Evolutionary conservation across 1,140 invertebrate species (phyloP), one percentile per base, ranked within the genome.

Genomic region (Drosophila nigrodunni): DNA sequence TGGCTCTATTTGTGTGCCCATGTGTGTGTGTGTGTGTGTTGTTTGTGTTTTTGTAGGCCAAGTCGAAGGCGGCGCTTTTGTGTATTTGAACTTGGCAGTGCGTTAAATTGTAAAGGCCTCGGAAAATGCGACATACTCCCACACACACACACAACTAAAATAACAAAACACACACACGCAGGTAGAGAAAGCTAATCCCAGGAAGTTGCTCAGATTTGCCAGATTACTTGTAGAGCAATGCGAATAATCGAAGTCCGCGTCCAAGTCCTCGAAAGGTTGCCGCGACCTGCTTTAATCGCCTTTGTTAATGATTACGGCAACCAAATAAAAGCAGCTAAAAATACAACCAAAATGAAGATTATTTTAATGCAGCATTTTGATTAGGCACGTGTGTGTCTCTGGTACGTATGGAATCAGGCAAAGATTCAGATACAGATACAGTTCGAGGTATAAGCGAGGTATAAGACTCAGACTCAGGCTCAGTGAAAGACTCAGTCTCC

Each of bases 51-150:
- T 73, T 78, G 55, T 70, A 50, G 76, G 77, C 67, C 49, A 74
- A 69, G 71, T 74, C 49, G 61, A 58, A 58, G 80, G 52, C 54
- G 60, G 68, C 41, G 67, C 80, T 88, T 88, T 83, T 88, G 80
- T 89, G 83, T 89, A 88, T 88, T 88, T 88, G 83, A 88, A 88
- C 83, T 88, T 88, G 83, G 74, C 85, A 88, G 83, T 88, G 83
- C 83, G 83, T 88, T 88, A 88, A 88, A 88, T 88, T 88, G 83
- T 88, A 89, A 88, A 89, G 85, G 77, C 85, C 77, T 62, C 69
- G 55, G 60, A 68, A 78, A 86, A 77, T 68, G 78, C 65, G 62
- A 77, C 52, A 58, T 72, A 46, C 67, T 77, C 60, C 62, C 59
- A 65, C 58, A 70, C 47, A 61, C 46, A 68, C 49, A 21, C 58